Evolutionary conservation across 2,888 invertebrate genomes (phyloP), one percentile per base, ranked within the genome.

Genomic region (Epirrhoe tristata): DNA sequence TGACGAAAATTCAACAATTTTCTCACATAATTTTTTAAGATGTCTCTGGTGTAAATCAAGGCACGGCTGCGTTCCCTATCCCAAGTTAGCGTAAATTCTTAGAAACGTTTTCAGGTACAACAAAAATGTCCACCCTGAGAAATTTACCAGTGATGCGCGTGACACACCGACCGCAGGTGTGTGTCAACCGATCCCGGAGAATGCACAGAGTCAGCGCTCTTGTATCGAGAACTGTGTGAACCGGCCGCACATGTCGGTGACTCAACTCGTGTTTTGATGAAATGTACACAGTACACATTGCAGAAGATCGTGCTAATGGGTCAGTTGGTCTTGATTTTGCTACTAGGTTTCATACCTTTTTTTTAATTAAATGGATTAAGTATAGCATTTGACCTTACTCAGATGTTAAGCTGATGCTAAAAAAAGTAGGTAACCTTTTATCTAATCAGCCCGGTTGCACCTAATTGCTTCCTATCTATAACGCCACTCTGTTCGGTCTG

Each of bases 221-320:
- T 70, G 77, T 90, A 86, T 82, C 82, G 81, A 79, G 90, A 90
- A 90, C 70, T 81, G 79, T 84, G 88, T 84, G 86, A 86, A 86
- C 80, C 56, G 78, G 71, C 78, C 77, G 77, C 80, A 77, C 77
- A 77, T 74, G 71, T 46, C 53, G 57, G 70, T 89, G 88, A 90
- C 72, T 88, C 87, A 88, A 32, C 72, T 70, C 80, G 79, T 83
- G 85, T 80, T 82, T 83, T 81, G 78, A 51, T 48, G 48, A 5
- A 36, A 10, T 12, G 39, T 12, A 43, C 12, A 43, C 39, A 43
- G 12, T 8, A 36, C 6, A 43, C 12, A 43, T 43, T 43, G 39
- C 39, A 12, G 39, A 39, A 39, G 39, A 39, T 39, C 39, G 39
- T 43, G 7, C 36, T 8, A 43, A 43, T 43, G 3, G 12, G 36